phyloP scores from a whole-genome alignment of 2,113 vertebrate species.

The Lagenorhynchus albirostris region DNA sequence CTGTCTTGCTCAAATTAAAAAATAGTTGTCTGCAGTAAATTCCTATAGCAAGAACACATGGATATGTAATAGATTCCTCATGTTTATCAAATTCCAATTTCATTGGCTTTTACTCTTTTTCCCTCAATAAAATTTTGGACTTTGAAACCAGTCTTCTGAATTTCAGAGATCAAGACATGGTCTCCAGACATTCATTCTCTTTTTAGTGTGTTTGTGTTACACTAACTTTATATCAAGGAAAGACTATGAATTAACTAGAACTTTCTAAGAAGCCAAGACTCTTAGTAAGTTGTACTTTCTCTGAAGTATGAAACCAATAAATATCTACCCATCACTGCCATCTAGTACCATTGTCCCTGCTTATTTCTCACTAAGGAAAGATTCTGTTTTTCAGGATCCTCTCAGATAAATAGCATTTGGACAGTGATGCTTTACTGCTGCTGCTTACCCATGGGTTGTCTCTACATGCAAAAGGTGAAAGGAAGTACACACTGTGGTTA shows the following conservation, averaged over 20 bases:
- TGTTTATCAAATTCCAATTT: not conserved
- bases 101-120: not conserved
- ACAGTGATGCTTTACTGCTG: not conserved
- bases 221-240: not conserved
- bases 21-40: not conserved
- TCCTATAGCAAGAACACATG: not conserved
- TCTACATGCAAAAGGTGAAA: conserved; percentile 8
- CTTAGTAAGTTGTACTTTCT: not conserved
- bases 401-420: not conserved
- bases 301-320: not conserved
- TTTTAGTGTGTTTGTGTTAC: not conserved
- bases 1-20: not conserved
- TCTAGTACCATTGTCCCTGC: not conserved
- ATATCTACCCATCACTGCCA: not conserved
- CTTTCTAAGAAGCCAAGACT: not conserved
- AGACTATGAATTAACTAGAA: not conserved
- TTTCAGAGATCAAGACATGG: not conserved
- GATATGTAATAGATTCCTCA: not conserved
- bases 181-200: not conserved
- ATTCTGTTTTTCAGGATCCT: not conserved
- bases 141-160: not conserved
- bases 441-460: not conserved
- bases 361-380: not conserved
- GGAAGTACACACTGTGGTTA: not conserved
- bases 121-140: not conserved